Evolutionary conservation across 2,797 vertebrate genomes (phyloP).

Genomic region (Cryptoprocta ferox): DNA sequence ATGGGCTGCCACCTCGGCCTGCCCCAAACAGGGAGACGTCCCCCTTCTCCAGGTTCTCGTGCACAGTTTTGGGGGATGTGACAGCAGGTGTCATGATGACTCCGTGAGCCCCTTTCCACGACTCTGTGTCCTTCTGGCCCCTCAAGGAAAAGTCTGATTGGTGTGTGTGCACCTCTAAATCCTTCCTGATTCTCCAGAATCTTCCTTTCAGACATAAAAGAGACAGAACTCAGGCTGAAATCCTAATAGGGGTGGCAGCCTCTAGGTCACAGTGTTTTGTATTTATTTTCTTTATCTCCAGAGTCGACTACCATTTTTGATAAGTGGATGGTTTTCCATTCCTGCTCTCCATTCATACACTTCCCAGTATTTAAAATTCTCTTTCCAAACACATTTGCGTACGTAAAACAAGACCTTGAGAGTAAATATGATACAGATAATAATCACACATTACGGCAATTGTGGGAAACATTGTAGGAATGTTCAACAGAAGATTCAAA

Average conservation of each 20-base stretch:
- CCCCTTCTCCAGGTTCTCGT: too few relatives aligned
- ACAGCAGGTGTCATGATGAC: not conserved
- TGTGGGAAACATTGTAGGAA: not conserved
- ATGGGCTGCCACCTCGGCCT: not conserved
- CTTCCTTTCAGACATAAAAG: not conserved
- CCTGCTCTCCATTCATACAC: not conserved
- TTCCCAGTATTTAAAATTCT: not conserved
- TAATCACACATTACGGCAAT: not conserved
- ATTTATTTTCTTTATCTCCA: not conserved
- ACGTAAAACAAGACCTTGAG: not conserved
- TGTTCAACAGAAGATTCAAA: not conserved
- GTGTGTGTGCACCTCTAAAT: not conserved
- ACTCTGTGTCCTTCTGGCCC: not conserved
- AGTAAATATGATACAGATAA: not conserved
- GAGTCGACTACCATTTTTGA: not conserved
- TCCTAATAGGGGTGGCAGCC: not conserved
- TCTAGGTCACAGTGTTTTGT: not conserved
- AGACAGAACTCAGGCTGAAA: not conserved
- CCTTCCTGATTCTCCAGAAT: not conserved
- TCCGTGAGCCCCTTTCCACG: accelerated
- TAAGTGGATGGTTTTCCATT: not conserved
- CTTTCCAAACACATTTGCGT: not conserved
- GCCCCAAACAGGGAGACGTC: accelerated
- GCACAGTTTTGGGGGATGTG: not conserved
- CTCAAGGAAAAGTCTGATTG: too few relatives aligned